Evolutionary conservation across 2,797 vertebrate genomes (phyloP).

Genomic region (Sternotherus odoratus): DNA sequence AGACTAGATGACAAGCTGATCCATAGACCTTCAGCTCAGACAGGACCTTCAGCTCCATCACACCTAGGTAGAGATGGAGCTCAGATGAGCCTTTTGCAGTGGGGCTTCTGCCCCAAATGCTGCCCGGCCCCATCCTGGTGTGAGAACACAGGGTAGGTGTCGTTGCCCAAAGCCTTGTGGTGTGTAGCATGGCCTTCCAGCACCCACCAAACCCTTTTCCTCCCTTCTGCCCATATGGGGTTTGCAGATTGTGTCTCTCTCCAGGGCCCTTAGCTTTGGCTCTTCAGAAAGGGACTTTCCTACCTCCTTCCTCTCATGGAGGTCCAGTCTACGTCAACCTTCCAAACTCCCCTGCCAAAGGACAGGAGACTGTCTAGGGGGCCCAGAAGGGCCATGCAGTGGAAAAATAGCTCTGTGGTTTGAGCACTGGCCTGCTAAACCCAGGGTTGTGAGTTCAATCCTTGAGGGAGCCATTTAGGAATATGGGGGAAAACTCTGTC

Average conservation of each 20-base stretch:
- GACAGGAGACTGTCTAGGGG: background rate
- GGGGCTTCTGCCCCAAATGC: background rate
- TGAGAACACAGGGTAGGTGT: background rate
- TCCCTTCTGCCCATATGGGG: background rate
- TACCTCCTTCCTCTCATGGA: background rate
- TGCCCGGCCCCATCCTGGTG: background rate
- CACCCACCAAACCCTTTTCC: background rate
- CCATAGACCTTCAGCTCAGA: background rate
- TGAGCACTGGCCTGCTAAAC: too few species aligned
- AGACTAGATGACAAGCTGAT: background rate
- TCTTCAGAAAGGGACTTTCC: background rate
- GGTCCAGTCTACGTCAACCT: background rate
- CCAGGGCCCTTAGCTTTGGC: background rate
- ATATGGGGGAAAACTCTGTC: too few species aligned
- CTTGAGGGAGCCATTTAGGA: too few species aligned
- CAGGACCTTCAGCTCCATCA: background rate
- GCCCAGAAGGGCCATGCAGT: background rate
- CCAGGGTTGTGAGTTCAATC: too few species aligned
- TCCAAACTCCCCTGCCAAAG: background rate
- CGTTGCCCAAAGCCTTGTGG: too few species aligned
- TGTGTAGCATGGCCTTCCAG: background rate
- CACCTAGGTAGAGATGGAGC: background rate
- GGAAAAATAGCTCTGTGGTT: too few species aligned
- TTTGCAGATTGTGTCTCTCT: background rate
- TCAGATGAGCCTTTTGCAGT: background rate